A percentile compares a stretch with the other conserved stretches of the same genome.
phyloP scores from a whole-genome alignment of 2,888 invertebrate genomes.

The Tortrix viridana region DNA sequence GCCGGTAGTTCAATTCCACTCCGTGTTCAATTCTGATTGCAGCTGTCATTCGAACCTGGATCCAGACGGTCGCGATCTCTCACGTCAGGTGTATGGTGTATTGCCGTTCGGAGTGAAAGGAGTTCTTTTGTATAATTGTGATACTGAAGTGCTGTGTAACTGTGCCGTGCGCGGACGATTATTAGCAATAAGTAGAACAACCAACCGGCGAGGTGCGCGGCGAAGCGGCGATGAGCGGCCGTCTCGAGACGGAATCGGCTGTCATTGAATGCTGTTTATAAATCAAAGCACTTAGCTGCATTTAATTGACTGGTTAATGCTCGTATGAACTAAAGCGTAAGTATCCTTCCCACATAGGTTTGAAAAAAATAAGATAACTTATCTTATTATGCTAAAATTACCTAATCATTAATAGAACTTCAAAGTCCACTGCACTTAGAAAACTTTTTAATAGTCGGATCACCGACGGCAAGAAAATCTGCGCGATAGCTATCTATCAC shows the following conservation, averaged over 20 bases:
- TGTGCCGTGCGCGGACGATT: constrained; percentile 58
- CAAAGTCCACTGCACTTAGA: background rate
- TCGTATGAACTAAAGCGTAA: constrained; percentile 33
- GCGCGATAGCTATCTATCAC: too few relatives aligned
- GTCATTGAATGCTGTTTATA: constrained; percentile 29
- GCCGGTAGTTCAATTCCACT: constrained; percentile 20
- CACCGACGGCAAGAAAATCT: too few relatives aligned
- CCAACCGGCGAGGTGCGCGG: background rate
- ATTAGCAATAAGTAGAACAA: constrained; percentile 51
- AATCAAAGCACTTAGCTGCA: constrained; percentile 31
- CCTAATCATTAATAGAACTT: background rate
- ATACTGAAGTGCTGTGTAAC: constrained; percentile 60
- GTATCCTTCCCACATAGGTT: constrained; percentile 12
- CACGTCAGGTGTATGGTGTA: constrained; percentile 62
- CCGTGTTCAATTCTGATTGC: constrained; percentile 34
- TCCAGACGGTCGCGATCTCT: constrained; percentile 69
- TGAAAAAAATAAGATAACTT: too few relatives aligned
- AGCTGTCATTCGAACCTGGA: constrained; percentile 41
- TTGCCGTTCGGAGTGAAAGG: constrained; percentile 73
- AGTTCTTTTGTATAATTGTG: constrained; percentile 53
- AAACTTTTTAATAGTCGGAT: too few relatives aligned
- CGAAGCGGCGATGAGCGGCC: constrained; percentile 19
- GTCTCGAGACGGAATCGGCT: constrained; percentile 25
- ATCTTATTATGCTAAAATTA: background rate
- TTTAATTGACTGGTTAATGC: constrained; percentile 29